Base-by-base conservation (phyloP, 2,888 invertebrate species). In the Drosophila hamatofila region DNA sequence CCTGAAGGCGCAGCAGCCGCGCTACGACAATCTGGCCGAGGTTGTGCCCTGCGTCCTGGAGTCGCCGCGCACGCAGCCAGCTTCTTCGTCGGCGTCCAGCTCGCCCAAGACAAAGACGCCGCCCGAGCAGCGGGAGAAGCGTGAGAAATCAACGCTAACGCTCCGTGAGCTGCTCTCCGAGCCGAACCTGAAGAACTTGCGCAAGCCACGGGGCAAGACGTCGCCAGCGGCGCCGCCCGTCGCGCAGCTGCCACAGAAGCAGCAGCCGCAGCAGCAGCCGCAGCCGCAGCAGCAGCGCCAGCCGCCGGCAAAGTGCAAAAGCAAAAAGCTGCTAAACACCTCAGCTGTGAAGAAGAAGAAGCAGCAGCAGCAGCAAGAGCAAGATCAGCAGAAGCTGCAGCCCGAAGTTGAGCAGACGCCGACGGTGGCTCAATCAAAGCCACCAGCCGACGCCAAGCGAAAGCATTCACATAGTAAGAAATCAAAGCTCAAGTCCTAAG, bases 1-100 rank as follows among this genome's bases (percentile, higher is more conserved):
- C 0, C 2, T 61, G 11, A 74, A 56, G 1, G 44, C 72, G 0
- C 72, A 64, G 25, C 59, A 33, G 46, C 72, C 72, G 8, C 78
- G 75, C 25, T 77, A 39, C 21, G 78, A 75, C 46, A 75, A 78
- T 11, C 14, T 74, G 60, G 59, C 72, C 2, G 74, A 78, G 27
- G 4, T 18, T 4, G 21, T 39, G 21, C 51, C 64, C 11, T 59
- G 44, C 21, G 23, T n/a, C 16, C 30, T 61, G 3, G 70, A 51
- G 6, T 14, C 55, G 14, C 46, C 56, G 7, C 11, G 41, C 8
- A 4, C 56, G n/a, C 49, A 14, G 18, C 33, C 33, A 4, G 7
- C 14, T 7, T n/a, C 49, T 6, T 35, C 21, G 7, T 8, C 33
- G 1, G 14, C 11, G 1, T 14, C 11, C 35, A n/a, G 30, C 4